Evolutionary conservation across 2,888 invertebrate species (phyloP).

Genomic region (Furcula furcula): DNA sequence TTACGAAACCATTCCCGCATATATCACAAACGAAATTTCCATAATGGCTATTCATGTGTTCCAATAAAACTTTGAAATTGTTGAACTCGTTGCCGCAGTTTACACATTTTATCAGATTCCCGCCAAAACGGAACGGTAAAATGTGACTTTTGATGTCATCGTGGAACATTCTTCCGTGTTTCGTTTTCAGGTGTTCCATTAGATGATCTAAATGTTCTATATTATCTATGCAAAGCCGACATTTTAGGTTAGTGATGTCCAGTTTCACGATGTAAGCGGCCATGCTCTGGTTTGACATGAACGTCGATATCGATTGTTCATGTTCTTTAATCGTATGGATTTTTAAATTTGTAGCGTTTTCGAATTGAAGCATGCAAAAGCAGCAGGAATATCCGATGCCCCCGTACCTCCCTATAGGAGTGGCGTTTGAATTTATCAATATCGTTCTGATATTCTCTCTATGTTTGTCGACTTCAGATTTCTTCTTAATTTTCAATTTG

Average conservation of each 20-base stretch:
- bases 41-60: constrained; percentile 54
- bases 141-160: constrained; percentile 38
- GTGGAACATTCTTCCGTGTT: constrained; percentile 37
- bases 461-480: constrained; percentile 32
- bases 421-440: constrained; percentile 38
- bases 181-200: constrained; percentile 33
- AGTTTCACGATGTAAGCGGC: constrained; percentile 41
- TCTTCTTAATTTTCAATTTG: constrained; percentile 1
- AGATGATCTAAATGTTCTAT: constrained; percentile 30
- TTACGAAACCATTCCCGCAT: constrained; percentile 49
- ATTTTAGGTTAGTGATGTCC: constrained; percentile 52
- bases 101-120: constrained; percentile 36
- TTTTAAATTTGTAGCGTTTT: constrained; percentile 44
- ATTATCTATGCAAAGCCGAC: constrained; percentile 40
- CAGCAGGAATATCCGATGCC: constrained; percentile 45
- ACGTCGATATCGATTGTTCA: constrained; percentile 14
- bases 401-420: constrained; percentile 39
- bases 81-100: constrained; percentile 37
- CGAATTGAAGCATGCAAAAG: constrained; percentile 42
- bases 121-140: constrained; percentile 48
- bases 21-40: constrained; percentile 45
- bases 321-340: constrained; percentile 37
- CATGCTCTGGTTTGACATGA: constrained; percentile 24
- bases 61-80: constrained; percentile 44
- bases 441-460: constrained; percentile 33